Percentiles rank a stretch among this genome's conserved stretches.
Evolutionary conservation across 2,113 vertebrate genomes (phyloP).

Genomic region (Fukomys damarensis): DNA sequence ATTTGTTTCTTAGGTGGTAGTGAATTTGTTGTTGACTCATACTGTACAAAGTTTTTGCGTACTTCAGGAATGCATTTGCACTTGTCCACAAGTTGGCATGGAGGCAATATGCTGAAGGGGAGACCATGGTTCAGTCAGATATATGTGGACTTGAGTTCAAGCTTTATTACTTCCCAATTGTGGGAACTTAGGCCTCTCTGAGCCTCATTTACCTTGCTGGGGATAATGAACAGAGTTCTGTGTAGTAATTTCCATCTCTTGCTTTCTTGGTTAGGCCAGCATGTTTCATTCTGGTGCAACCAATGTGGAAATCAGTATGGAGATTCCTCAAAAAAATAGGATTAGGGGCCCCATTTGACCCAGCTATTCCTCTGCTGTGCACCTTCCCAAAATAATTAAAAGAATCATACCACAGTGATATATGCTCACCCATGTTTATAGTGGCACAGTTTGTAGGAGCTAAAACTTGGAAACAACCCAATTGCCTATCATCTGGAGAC

Average conservation of each 20-base stretch:
- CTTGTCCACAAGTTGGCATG: neutral
- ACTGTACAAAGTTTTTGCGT: neutral
- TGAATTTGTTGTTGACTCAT: constrained; percentile 1
- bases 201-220: neutral
- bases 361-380: no score
- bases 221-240: neutral
- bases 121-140: neutral
- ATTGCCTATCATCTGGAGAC: no score
- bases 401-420: no score
- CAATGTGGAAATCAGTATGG: no score
- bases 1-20: neutral
- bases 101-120: neutral
- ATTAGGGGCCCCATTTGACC: no score
- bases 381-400: no score
- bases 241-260: neutral
- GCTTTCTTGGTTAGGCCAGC: neutral
- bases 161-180: neutral
- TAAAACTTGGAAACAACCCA: no score
- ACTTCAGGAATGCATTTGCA: neutral
- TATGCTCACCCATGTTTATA: no score
- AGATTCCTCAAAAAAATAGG: no score
- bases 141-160: neutral
- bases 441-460: no score
- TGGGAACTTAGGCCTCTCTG: neutral
- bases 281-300: no score